Base-by-base conservation (phyloP, 1,140 invertebrate species). In the Plodia interpunctella region DNA sequence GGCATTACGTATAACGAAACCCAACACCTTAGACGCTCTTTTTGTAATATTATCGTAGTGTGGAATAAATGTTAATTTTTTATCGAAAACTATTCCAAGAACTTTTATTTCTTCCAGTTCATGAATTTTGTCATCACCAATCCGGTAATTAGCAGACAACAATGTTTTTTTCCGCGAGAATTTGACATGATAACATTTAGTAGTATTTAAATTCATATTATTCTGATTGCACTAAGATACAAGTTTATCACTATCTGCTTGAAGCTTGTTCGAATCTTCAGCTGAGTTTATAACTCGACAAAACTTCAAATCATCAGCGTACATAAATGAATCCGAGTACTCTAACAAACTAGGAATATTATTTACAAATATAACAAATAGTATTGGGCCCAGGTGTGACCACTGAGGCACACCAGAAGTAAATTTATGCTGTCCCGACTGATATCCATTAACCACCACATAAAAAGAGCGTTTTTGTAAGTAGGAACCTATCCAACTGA, bases 291-390 rank as follows among this genome's bases (percentile, higher is more conserved):
- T 35, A 18, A 30, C 25, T 18, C 52, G 52, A 17, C 56, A 57
- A 57, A 62, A 57, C 30, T 59, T 63, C 2, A 63, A 19, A 28
- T 59, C 62, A 59, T 63, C 57, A 4, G 57, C 53, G 32, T 51
- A 63, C 53, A 63, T 52, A 19, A 54, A 63, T n/a, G 25, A 8
- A 11, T 20, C 49, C 1, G 61, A 63, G 49, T 53, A 28, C 5
- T 15, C 5, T 5, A 63, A 51, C 5, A 52, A 55, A 15, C 18
- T 49, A 0, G 32, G 38, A 21, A 63, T 44, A 25, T 59, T 54
- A 10, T 59, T 59, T 11, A 64, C 49, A 49, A 64, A 63, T 3
- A 58, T 21, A 13, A 59, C 51, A 52, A 60, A 64, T 28, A 28
- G 3, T 28, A 28, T n/a, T n/a, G n/a, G n/a, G n/a, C n/a, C n/a